Percentiles rank a stretch among this genome's conserved stretches.
Evolutionary conservation across 2,888 invertebrate species (phyloP).

Genomic region (Suillia variegata): DNA sequence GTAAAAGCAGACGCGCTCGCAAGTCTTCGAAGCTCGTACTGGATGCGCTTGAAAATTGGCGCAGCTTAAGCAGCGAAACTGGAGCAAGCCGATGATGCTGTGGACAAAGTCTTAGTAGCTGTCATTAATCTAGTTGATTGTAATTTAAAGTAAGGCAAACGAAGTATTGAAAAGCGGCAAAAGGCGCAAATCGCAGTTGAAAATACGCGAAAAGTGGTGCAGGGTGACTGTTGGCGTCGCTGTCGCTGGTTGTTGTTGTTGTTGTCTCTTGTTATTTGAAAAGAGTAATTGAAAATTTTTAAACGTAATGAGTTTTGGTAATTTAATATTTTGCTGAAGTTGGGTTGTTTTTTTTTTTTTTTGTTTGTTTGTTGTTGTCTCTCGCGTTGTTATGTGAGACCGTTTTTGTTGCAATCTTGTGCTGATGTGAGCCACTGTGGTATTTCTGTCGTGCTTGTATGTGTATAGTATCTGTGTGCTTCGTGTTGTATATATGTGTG

Average conservation of each 20-base stretch:
- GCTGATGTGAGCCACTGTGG: too few relatives aligned
- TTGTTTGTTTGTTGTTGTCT: too few relatives aligned
- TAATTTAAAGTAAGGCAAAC: slow-evolving; percentile 15
- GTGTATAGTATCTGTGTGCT: too few relatives aligned
- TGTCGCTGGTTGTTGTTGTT: too few relatives aligned
- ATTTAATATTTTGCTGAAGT: slow-evolving; percentile 1
- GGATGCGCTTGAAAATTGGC: too few relatives aligned
- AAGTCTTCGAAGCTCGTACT: too few relatives aligned
- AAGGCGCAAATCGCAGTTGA: neutral
- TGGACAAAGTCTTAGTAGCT: slow-evolving; percentile 12
- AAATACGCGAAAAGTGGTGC: neutral
- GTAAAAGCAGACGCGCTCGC: too few relatives aligned
- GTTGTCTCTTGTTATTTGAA: neutral
- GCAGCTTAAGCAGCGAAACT: too few relatives aligned
- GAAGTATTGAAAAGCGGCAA: slow-evolving; percentile 34
- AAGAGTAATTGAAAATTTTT: neutral
- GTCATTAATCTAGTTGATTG: slow-evolving; percentile 23
- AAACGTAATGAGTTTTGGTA: neutral
- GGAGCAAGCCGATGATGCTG: neutral
- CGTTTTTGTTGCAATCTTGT: neutral
- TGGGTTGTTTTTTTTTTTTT: too few relatives aligned
- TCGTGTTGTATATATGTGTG: too few relatives aligned
- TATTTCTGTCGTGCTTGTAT: too few relatives aligned
- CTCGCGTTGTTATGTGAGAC: neutral
- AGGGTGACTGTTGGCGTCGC: too few relatives aligned